Evolutionary conservation across 2,797 vertebrate species (phyloP).

Genomic region (Sebastes goodei): DNA sequence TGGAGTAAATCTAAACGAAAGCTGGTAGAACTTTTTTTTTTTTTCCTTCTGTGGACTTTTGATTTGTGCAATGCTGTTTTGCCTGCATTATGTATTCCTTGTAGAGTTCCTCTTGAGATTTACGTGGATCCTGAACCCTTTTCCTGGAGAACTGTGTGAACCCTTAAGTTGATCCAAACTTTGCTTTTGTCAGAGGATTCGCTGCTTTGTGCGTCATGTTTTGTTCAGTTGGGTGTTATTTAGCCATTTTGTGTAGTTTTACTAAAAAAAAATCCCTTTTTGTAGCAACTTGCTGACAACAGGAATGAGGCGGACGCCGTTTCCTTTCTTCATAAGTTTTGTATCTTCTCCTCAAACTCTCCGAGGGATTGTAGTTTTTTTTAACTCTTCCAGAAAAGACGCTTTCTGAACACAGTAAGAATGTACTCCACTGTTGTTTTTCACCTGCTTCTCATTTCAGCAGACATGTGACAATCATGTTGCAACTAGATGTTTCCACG

Average conservation of each 20-base stretch:
- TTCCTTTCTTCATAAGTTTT: slow-evolving; percentile 80
- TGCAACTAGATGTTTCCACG: slow-evolving; percentile 44
- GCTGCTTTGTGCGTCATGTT: slow-evolving; percentile 74
- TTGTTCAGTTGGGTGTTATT: slow-evolving; percentile 50
- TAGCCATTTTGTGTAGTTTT: slow-evolving; percentile 74
- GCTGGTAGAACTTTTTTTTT: slow-evolving; percentile 79
- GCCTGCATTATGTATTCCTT: slow-evolving; percentile 59
- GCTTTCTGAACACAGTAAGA: slow-evolving; percentile 62
- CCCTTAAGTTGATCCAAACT: slow-evolving; percentile 51
- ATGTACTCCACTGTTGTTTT: slow-evolving; percentile 64
- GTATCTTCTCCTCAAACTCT: slow-evolving; percentile 83
- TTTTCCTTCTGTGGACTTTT: slow-evolving; percentile 61
- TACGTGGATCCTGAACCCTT: slow-evolving; percentile 50
- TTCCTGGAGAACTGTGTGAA: slow-evolving; percentile 70
- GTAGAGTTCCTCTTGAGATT: slow-evolving; percentile 73
- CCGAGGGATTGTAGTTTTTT: slow-evolving; percentile 77
- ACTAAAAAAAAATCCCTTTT: slow-evolving; percentile 48
- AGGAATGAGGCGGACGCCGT: slow-evolving; percentile 39
- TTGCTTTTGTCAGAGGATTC: slow-evolving; percentile 74
- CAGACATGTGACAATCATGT: slow-evolving; percentile 73
- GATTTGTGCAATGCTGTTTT: slow-evolving; percentile 66
- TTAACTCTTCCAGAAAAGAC: slow-evolving; percentile 58
- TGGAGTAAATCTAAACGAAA: slow-evolving; percentile 56
- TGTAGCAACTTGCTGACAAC: slow-evolving; percentile 63
- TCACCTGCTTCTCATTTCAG: slow-evolving; percentile 55